These are phyloP conservation scores for Antheraea yamamai DNA, from an alignment of 2,888 invertebrate species.

Conservation along the genomic window DNA sequence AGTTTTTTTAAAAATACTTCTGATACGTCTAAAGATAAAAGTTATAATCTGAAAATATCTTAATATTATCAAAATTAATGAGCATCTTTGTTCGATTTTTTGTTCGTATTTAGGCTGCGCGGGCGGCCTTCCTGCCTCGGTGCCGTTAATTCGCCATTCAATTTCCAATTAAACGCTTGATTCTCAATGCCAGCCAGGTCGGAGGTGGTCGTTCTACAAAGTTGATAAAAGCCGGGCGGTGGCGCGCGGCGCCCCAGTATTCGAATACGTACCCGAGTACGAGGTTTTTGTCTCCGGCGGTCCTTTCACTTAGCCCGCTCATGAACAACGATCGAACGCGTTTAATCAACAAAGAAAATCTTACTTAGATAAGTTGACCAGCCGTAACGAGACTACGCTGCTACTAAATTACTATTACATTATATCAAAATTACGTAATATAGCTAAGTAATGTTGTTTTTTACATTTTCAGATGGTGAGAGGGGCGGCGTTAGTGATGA, in stretches of 20 bases:
- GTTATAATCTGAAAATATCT: not conserved
- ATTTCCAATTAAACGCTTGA: constrained; percentile 80
- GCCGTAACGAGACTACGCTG: constrained; percentile 40
- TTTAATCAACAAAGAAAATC: constrained; percentile 63
- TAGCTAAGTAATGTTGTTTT: constrained; percentile 67
- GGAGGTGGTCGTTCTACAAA: constrained; percentile 68
- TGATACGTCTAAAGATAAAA: not conserved
- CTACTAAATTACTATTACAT: not conserved
- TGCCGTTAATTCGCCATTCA: constrained; percentile 73
- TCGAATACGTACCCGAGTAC: constrained; percentile 53
- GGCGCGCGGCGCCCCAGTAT: constrained; percentile 73
- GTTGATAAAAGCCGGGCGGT: constrained; percentile 77
- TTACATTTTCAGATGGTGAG: constrained; percentile 80
- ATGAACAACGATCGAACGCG: constrained; percentile 60
- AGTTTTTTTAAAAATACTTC: not conserved
- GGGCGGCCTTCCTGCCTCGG: constrained; percentile 78
- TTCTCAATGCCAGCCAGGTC: constrained; percentile 78
- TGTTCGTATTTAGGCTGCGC: constrained; percentile 65
- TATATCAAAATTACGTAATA: constrained; percentile 37
- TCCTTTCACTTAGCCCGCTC: constrained; percentile 77
- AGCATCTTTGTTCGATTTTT: constrained; percentile 42
- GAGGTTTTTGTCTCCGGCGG: constrained; percentile 70
- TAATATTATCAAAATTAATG: not conserved
- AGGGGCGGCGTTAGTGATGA: constrained; percentile 77
- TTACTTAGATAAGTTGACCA: constrained; percentile 74